Percentiles rank a stretch among this genome's conserved stretches.
phyloP scores from a whole-genome alignment of 2,113 vertebrate genomes.

The Rhinoderma darwinii region DNA sequence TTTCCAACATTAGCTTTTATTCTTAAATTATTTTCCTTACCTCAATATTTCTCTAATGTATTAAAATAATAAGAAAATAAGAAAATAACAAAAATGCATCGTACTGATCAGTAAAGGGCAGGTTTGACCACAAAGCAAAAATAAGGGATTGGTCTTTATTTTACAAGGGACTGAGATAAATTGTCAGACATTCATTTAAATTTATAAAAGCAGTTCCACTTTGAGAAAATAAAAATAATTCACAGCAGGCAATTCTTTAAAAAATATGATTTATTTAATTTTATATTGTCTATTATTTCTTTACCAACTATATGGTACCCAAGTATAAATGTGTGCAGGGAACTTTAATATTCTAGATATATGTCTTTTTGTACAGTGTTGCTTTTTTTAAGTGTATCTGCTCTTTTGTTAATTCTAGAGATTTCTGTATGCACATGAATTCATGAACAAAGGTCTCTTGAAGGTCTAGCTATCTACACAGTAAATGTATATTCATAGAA shows the following conservation, averaged over 20 bases:
- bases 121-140: too few relatives aligned
- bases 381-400: background rate
- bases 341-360: background rate
- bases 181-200: background rate
- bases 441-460: conserved; percentile 37
- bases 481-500: conserved; percentile 44
- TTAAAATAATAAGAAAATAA: too few relatives aligned
- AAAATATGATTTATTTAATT: too few relatives aligned
- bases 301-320: background rate
- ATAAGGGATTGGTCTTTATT: too few relatives aligned
- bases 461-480: conserved; percentile 41
- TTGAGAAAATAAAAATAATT: background rate
- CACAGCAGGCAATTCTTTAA: too few relatives aligned
- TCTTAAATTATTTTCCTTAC: too few relatives aligned
- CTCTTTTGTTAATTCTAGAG: conserved; percentile 7
- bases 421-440: background rate
- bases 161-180: background rate
- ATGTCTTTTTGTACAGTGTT: background rate
- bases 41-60: too few relatives aligned
- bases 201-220: background rate
- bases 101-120: background rate
- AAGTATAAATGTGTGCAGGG: background rate
- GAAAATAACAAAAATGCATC: too few relatives aligned
- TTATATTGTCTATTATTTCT: background rate
- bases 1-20: too few relatives aligned